A percentile compares a stretch with the other conserved stretches of the same genome.
phyloP scores from a whole-genome alignment of 2,113 vertebrate species.

The Perognathus longimembris region DNA sequence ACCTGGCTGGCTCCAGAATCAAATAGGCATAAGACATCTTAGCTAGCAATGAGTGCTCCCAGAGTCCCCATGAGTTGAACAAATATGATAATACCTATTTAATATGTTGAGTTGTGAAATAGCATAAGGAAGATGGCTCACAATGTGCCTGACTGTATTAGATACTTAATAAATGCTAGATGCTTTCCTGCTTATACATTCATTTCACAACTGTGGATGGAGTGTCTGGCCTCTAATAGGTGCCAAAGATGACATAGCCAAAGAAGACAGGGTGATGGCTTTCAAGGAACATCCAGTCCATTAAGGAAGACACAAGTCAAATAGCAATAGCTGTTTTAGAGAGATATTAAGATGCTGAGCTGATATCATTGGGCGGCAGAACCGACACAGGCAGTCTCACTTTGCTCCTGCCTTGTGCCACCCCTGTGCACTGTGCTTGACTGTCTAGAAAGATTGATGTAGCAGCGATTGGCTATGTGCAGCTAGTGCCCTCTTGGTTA shows the following conservation, averaged over 20 bases:
- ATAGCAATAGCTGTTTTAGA: neutral
- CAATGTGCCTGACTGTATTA: neutral
- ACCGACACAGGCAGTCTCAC: neutral
- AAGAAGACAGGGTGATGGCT: neutral
- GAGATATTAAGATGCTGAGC: neutral
- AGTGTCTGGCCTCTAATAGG: neutral
- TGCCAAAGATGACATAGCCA: neutral
- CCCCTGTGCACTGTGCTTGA: neutral
- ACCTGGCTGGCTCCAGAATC: neutral
- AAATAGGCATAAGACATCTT: neutral
- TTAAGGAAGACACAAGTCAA: neutral
- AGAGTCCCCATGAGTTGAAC: neutral
- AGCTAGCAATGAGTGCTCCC: slow-evolving; percentile 17
- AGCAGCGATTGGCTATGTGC: rapidly evolving
- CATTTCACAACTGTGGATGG: neutral
- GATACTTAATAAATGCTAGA: neutral
- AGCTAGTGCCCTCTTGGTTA: neutral
- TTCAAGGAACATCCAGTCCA: neutral
- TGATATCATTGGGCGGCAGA: neutral
- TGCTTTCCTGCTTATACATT: neutral
- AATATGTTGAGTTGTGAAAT: neutral
- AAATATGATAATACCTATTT: neutral
- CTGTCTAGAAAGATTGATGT: neutral
- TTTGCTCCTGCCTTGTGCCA: neutral
- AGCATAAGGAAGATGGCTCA: neutral